Conservation (phyloP, 2,888 invertebrate species). For the Eupithecia abbreviata region DNA sequence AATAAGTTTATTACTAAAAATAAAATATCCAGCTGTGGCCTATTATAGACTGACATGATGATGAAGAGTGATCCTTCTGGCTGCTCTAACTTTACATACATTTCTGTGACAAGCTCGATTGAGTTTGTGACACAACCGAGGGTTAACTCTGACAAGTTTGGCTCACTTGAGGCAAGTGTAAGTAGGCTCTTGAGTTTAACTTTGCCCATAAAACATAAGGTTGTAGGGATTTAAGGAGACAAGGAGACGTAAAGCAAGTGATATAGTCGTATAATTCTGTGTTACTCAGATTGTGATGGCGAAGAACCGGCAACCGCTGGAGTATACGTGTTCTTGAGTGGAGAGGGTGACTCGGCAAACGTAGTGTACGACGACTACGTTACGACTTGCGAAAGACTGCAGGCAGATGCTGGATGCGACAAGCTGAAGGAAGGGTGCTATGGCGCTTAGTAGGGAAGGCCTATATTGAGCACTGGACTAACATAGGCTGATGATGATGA, state of each 20-base stretch:
- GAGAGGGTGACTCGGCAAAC: no score
- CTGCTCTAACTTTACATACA: background rate
- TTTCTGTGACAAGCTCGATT: slow-evolving; percentile 16
- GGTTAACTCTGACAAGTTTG: slow-evolving; percentile 31
- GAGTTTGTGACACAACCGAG: slow-evolving; percentile 28
- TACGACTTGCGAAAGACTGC: no score
- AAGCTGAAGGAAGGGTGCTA: no score
- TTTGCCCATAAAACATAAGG: slow-evolving; percentile 8
- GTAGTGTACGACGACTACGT: no score
- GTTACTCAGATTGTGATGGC: background rate
- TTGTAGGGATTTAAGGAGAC: slow-evolving; percentile 10
- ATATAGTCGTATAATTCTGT: background rate
- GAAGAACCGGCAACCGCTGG: background rate
- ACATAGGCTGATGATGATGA: no score
- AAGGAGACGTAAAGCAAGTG: background rate
- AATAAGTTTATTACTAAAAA: no score
- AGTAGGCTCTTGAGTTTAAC: slow-evolving; percentile 3
- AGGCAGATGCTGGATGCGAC: no score
- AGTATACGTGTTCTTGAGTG: no score
- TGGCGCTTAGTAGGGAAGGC: no score
- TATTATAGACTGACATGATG: no score
- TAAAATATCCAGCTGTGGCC: no score
- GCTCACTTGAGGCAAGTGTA: slow-evolving; percentile 22
- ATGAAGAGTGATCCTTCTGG: background rate
- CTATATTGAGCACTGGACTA: no score